These are phyloP conservation scores for Oreonectes daqikongensis DNA, from an alignment of 2,797 vertebrate genomes.

Conservation along the genomic window DNA sequence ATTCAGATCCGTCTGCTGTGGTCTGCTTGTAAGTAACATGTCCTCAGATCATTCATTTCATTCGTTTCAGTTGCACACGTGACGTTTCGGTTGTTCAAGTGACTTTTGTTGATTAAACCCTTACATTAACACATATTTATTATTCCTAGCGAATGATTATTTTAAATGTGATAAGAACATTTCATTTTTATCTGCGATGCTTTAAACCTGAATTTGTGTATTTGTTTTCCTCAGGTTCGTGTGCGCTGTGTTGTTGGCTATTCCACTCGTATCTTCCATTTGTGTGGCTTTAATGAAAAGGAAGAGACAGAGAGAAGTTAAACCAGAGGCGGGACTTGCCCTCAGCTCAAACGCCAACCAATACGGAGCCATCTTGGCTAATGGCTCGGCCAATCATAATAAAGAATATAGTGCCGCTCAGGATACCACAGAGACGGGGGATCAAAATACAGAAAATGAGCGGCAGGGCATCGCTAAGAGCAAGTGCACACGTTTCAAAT, in stretches of 20 bases:
- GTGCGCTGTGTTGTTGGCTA: constrained; percentile 69
- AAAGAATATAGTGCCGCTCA: constrained; percentile 15
- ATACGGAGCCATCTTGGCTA: constrained; percentile 70
- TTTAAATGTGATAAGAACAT: background rate
- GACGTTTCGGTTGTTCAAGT: too few species aligned
- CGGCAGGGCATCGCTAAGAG: constrained; percentile 42
- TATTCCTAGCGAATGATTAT: too few species aligned
- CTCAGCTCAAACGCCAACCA: constrained; percentile 57
- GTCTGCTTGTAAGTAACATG: constrained; percentile 72
- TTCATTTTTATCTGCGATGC: background rate
- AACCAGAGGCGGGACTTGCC: constrained; percentile 50
- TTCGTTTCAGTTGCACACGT: too few species aligned
- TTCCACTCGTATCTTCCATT: constrained; percentile 72
- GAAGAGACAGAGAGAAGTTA: constrained; percentile 60
- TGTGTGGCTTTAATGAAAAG: constrained; percentile 60
- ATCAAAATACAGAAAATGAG: constrained; percentile 18
- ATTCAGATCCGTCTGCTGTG: constrained; percentile 63
- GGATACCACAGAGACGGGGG: constrained; percentile 4
- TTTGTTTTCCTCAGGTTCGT: constrained; percentile 69
- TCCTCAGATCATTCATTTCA: background rate
- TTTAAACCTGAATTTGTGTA: background rate
- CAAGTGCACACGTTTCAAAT: too few species aligned
- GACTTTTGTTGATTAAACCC: too few species aligned
- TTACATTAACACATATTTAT: too few species aligned
- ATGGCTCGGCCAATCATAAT: constrained; percentile 55